Base-by-base conservation (phyloP, 2,113 vertebrate genomes). In the Actenoides hombroni region DNA sequence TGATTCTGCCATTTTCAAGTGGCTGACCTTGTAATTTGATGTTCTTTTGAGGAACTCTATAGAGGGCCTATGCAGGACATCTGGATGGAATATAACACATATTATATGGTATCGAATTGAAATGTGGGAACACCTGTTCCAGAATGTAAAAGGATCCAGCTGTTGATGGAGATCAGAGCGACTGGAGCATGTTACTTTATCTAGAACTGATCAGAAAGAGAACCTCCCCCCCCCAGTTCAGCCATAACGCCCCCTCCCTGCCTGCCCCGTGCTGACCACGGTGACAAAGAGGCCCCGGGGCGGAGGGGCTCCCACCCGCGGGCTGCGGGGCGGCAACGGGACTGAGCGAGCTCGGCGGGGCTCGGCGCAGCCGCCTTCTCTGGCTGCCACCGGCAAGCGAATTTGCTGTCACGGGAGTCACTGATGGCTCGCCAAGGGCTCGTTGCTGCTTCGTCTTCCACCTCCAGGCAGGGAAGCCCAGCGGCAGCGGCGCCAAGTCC, bases 41-140 rank as follows among this genome's bases (percentile, higher is more conserved):
- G 19, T 23, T 87, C 56, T 59, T 63, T 46, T 29, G 17, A 51
- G 49, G 78, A 69, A 35, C 56, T 33, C 11, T 73, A 37, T 11
- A 1, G 13, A 25, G 17, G 31, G 57, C 64, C 42, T 33, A 33
- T 16, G 29, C 15, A 13, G 64, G 33, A 13, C 63, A 46, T 25
- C 15, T 33, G 31, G 31, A 6, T 0, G 26, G 40, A 37, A 40
- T 6, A 16, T 42, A n/a, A 4, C 7, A n/a, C 39, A 1, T 16
- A 16, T 2, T 4, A 11, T 24, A 5, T 1, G 12, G 39, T 23
- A 13, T 29, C 53, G 17, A 20, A 13, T 2, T 15, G 53, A 28
- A 64, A 69, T 21, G n/a, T 56, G 2, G 40, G 17, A 26, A 16
- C 33, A 1, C 28, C 21, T 51, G 37, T 64, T 57, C 6, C 78